A percentile compares a stretch with the other conserved stretches of the same genome.
Evolutionary conservation across 2,888 invertebrate species (phyloP).

Genomic region (Cataglyphis altisquamis): DNA sequence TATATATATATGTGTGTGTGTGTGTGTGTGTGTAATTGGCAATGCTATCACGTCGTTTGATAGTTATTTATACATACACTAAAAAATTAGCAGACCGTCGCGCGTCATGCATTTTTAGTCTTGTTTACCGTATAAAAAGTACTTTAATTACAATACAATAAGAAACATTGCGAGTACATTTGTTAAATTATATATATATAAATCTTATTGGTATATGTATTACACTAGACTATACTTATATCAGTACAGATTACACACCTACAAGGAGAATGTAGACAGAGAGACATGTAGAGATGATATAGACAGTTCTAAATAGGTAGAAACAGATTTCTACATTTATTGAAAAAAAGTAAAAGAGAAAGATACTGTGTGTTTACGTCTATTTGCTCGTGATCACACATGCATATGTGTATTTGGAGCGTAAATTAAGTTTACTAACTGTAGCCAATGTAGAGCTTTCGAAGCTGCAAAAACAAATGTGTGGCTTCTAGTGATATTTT

Average conservation of each 20-base stretch:
- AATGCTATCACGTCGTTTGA: too few species aligned
- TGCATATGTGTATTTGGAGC: background rate
- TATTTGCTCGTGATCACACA: slow-evolving; percentile 17
- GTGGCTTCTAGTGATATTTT: slow-evolving; percentile 2
- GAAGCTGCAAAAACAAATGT: slow-evolving; percentile 32
- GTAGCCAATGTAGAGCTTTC: slow-evolving; percentile 39
- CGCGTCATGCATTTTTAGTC: background rate
- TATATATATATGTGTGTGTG: background rate
- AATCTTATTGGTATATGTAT: slow-evolving; percentile 22
- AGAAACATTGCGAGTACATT: slow-evolving; percentile 53
- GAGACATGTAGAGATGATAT: slow-evolving; percentile 45
- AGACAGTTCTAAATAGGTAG: slow-evolving; percentile 60
- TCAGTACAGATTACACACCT: slow-evolving; percentile 10
- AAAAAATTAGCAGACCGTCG: slow-evolving; percentile 10
- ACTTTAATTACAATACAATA: slow-evolving; percentile 57
- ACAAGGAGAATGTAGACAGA: slow-evolving; percentile 47
- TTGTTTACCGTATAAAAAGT: slow-evolving; percentile 55
- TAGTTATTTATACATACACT: slow-evolving; percentile 8
- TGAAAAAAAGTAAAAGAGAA: slow-evolving; percentile 58
- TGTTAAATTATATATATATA: slow-evolving; percentile 41
- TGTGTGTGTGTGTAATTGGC: background rate
- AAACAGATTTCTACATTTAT: slow-evolving; percentile 73
- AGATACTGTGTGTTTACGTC: slow-evolving; percentile 32
- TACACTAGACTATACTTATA: slow-evolving; percentile 37
- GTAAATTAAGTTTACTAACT: slow-evolving; percentile 44